A percentile compares a stretch with the other conserved stretches of the same genome.
Evolutionary conservation across 1,140 invertebrate species (phyloP).

Genomic region (Brachionus rotundiformis): DNA sequence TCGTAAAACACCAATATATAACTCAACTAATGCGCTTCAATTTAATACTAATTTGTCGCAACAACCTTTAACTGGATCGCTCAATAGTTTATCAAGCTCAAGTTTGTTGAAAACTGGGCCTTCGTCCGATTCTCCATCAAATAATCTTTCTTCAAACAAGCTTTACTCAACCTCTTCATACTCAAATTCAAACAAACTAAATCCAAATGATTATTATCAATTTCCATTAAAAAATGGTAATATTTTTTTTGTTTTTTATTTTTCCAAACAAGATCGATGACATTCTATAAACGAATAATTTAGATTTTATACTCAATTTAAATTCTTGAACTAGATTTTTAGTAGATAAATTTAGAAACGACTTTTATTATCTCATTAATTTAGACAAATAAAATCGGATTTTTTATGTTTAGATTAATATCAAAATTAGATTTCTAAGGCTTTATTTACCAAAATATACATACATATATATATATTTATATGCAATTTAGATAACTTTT

Average conservation of each 20-base stretch:
- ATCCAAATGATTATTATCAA: slow-evolving; percentile 2
- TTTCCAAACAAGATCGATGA: background rate
- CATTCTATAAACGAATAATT: background rate
- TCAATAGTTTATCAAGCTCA: background rate
- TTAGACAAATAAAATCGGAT: background rate
- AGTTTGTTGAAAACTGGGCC: slow-evolving; percentile 5
- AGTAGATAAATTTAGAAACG: background rate
- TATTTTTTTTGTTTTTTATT: background rate
- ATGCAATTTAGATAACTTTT: slow-evolving; percentile 11
- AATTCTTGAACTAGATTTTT: background rate
- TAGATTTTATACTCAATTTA: background rate
- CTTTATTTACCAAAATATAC: background rate
- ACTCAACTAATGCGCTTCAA: slow-evolving; percentile 1
- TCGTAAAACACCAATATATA: background rate
- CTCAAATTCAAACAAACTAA: background rate
- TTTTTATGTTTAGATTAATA: background rate
- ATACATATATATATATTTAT: background rate
- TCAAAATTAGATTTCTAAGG: slow-evolving; percentile 1
- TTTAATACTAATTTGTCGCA: background rate
- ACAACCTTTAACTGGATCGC: background rate
- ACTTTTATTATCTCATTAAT: background rate
- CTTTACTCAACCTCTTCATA: background rate
- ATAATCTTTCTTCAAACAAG: background rate
- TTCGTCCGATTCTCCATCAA: background rate
- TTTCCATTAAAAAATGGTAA: background rate